Evolutionary conservation across 2,113 vertebrate species (phyloP).

Genomic region (Macroglossus sobrinus): DNA sequence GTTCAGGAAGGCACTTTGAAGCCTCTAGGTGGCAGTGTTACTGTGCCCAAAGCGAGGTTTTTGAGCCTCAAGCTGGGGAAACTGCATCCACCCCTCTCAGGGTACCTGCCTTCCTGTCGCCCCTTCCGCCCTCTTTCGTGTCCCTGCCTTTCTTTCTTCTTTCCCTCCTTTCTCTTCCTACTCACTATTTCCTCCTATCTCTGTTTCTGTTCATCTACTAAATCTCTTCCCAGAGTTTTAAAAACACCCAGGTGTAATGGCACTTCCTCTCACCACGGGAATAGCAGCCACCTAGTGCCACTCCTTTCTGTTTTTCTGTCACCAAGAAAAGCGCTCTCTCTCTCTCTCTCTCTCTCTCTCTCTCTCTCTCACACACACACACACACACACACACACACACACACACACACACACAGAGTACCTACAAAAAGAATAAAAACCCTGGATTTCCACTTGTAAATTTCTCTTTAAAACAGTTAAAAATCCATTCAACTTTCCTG

Average conservation of each 20-base stretch:
- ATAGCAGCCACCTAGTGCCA: neutral
- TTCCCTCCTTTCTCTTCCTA: neutral
- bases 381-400: too few species aligned
- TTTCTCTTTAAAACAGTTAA: conserved; percentile 33
- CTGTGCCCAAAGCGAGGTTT: conserved; percentile 62
- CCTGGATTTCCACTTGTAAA: neutral
- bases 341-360: neutral
- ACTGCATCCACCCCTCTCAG: neutral
- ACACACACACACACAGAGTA: too few species aligned
- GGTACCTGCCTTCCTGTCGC: neutral
- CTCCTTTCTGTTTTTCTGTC: conserved; percentile 35
- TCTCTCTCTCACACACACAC: neutral
- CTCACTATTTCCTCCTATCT: neutral
- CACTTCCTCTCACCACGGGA: conserved; percentile 15
- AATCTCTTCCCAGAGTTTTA: neutral
- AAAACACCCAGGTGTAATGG: neutral
- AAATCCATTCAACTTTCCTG: neutral
- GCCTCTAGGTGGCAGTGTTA: conserved; percentile 85
- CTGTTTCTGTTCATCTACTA: neutral
- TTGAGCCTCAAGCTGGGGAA: neutral
- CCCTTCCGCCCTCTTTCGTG: neutral
- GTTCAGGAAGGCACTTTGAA: neutral
- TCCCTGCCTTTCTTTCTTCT: neutral
- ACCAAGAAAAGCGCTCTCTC: neutral
- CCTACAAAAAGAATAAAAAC: too few species aligned